Evolutionary conservation across 2,113 vertebrate genomes (phyloP).

Genomic region (Hippoglossus stenolepis): DNA sequence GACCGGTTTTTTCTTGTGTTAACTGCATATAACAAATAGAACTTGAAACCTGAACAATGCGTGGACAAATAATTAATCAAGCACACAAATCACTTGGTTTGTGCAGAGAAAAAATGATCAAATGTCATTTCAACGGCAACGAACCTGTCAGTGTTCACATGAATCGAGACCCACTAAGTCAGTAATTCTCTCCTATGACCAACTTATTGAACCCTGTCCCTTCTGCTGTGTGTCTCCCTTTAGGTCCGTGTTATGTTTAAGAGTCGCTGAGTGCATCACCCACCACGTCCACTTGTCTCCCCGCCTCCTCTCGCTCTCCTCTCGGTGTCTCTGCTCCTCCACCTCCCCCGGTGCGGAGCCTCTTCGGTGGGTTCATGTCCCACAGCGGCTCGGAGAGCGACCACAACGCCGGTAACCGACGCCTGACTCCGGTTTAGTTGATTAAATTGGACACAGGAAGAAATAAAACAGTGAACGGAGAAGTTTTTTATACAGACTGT

Average conservation of each 20-base stretch:
- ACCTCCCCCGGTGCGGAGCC: slow-evolving; percentile 24
- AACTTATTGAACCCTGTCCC: not conserved
- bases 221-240: not conserved
- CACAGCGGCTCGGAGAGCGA: not conserved
- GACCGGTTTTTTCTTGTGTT: no score
- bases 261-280: slow-evolving; percentile 17
- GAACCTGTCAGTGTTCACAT: not conserved
- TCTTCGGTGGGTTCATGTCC: slow-evolving; percentile 47
- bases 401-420: no score
- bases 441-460: not conserved
- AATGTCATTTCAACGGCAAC: no score
- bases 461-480: not conserved
- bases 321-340: not conserved
- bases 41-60: no score
- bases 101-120: no score
- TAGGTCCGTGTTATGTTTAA: not conserved
- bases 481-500: not conserved
- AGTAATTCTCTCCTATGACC: not conserved
- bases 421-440: no score
- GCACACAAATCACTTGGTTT: no score
- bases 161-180: not conserved
- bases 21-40: no score
- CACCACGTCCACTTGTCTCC: slow-evolving; percentile 66
- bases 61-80: no score
- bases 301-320: slow-evolving; percentile 10